Percentiles rank a stretch among this genome's conserved stretches.
Conservation (phyloP, 1,140 invertebrate species). For the Megathymus violae region DNA sequence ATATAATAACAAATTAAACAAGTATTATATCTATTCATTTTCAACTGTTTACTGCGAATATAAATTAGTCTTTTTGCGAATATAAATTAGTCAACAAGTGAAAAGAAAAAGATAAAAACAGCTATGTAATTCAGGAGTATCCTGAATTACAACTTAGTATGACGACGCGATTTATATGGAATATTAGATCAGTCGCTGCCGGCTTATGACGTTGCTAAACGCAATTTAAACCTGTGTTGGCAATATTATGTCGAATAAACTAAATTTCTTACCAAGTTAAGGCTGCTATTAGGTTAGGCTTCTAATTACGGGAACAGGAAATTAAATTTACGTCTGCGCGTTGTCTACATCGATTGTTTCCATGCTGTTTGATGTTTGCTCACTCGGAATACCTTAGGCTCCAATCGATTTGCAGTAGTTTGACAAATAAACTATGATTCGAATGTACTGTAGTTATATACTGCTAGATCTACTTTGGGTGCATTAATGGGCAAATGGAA, state of each 20-base stretch:
- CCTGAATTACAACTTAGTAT: not conserved
- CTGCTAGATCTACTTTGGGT: too few species aligned
- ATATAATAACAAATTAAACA: too few species aligned
- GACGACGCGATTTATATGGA: constrained; percentile 17
- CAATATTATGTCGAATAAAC: constrained; percentile 33
- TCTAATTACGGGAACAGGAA: constrained; percentile 46
- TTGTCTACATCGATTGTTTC: constrained; percentile 41
- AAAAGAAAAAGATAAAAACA: too few species aligned
- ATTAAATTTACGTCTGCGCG: constrained; percentile 50
- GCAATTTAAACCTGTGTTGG: constrained; percentile 35
- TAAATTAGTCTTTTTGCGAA: too few species aligned
- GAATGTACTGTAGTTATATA: too few species aligned
- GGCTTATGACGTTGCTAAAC: constrained; percentile 33
- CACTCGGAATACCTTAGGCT: not conserved
- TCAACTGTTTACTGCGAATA: too few species aligned
- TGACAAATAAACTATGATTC: too few species aligned
- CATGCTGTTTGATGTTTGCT: constrained; percentile 20
- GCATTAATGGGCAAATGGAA: too few species aligned
- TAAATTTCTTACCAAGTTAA: constrained; percentile 32
- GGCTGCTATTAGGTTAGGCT: constrained; percentile 35
- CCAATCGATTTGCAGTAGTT: constrained; percentile 7
- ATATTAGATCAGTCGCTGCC: constrained; percentile 26
- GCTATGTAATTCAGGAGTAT: too few species aligned
- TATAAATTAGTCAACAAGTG: too few species aligned
- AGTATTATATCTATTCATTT: too few species aligned